These are phyloP conservation scores for Odontocolon sp. DNA, from an alignment of 2,888 invertebrate genomes.

Conservation along the genomic window DNA sequence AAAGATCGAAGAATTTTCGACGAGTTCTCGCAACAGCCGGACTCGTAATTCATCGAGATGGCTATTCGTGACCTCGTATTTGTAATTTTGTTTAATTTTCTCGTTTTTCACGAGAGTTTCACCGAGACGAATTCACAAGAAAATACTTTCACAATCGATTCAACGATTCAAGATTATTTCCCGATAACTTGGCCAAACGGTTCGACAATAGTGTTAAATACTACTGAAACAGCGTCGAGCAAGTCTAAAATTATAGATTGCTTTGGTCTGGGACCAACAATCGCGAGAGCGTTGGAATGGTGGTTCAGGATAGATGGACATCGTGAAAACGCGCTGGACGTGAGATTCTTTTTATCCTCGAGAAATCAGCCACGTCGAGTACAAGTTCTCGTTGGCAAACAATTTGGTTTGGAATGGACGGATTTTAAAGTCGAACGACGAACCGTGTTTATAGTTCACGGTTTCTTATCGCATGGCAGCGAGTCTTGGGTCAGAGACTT, in stretches of 20 bases:
- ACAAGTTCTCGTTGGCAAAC: slow-evolving; percentile 79
- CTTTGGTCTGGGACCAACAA: slow-evolving; percentile 81
- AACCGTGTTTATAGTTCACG: slow-evolving; percentile 85
- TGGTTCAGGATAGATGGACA: slow-evolving; percentile 81
- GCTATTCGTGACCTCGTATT: neutral
- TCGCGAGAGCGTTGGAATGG: slow-evolving; percentile 78
- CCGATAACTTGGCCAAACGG: slow-evolving; percentile 36
- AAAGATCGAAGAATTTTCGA: neutral
- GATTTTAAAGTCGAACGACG: slow-evolving; percentile 82
- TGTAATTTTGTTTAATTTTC: neutral
- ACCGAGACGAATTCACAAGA: no score
- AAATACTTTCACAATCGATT: neutral
- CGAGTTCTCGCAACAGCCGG: slow-evolving; percentile 4
- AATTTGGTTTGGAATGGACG: slow-evolving; percentile 84
- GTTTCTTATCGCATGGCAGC: slow-evolving; percentile 84
- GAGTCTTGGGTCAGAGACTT: slow-evolving; percentile 84
- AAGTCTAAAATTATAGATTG: slow-evolving; percentile 80
- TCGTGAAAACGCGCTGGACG: slow-evolving; percentile 80
- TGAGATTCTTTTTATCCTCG: slow-evolving; percentile 82
- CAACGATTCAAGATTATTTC: neutral
- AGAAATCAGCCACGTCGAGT: slow-evolving; percentile 79
- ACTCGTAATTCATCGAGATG: neutral
- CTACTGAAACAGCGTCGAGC: neutral
- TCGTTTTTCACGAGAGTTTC: neutral
- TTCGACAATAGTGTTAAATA: slow-evolving; percentile 17